phyloP scores from a whole-genome alignment of 2,113 vertebrate species.

The Cacatua alba region DNA sequence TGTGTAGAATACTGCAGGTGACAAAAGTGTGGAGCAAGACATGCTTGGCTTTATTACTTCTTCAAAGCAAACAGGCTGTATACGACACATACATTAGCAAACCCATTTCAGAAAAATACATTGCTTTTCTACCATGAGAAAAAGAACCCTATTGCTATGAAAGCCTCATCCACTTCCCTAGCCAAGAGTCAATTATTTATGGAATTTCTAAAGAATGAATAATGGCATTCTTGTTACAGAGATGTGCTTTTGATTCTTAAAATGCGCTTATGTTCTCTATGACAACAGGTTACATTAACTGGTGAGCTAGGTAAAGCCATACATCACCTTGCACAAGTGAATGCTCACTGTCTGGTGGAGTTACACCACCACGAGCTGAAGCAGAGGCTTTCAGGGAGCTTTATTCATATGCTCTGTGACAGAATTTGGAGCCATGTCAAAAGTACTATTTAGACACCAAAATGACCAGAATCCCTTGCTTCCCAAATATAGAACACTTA shows the following conservation, averaged over 20 bases:
- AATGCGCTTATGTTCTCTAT: background rate
- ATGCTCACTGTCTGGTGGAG: background rate
- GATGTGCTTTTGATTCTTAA: background rate
- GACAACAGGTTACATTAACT: background rate
- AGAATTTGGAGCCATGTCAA: background rate
- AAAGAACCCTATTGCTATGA: background rate
- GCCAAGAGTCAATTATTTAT: background rate
- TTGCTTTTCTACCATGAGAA: background rate
- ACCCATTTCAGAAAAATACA: background rate
- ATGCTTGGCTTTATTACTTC: constrained; percentile 1
- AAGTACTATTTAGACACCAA: background rate
- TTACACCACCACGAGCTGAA: rapidly evolving
- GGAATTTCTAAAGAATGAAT: constrained; percentile 10
- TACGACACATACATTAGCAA: constrained; percentile 7
- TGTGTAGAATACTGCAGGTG: constrained; percentile 56
- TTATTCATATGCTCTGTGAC: background rate
- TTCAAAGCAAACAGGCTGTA: constrained; percentile 51
- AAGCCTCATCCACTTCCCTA: background rate
- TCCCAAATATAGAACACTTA: background rate
- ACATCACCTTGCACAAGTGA: background rate
- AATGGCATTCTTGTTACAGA: background rate
- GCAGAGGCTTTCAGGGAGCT: background rate
- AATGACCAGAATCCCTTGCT: background rate
- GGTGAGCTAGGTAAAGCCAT: background rate
- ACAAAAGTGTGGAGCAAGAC: constrained; percentile 48